Conservation (phyloP, 2,888 invertebrate species). For the Hirtodrosophila histrioides region DNA sequence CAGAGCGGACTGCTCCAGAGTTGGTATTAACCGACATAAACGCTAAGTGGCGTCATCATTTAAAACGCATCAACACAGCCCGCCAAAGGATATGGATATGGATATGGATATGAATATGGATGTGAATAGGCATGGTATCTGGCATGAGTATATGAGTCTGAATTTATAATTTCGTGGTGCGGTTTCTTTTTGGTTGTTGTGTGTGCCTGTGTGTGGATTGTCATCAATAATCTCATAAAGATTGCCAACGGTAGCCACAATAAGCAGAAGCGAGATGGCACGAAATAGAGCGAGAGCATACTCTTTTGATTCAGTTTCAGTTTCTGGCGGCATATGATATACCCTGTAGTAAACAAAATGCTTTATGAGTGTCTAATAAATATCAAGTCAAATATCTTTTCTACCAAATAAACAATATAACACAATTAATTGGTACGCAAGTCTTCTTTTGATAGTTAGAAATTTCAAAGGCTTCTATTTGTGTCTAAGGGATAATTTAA, state of each 20-base stretch:
- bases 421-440: too few relatives aligned
- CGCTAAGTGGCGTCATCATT: constrained; percentile 84
- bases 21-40: constrained; percentile 79
- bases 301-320: constrained; percentile 16
- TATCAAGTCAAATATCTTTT: too few relatives aligned
- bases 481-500: too few relatives aligned
- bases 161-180: constrained; percentile 3
- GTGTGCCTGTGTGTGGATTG: constrained; percentile 61
- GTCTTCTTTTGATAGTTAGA: too few relatives aligned
- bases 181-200: neutral
- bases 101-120: constrained; percentile 32
- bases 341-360: constrained; percentile 7
- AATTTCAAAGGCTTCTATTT: too few relatives aligned
- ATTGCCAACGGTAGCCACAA: constrained; percentile 67
- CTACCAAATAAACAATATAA: too few relatives aligned
- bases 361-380: too few relatives aligned
- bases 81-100: constrained; percentile 62
- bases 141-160: constrained; percentile 4
- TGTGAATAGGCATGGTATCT: constrained; percentile 21
- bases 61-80: constrained; percentile 81
- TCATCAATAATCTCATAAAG: constrained; percentile 81
- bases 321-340: constrained; percentile 1
- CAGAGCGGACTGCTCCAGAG: constrained; percentile 28
- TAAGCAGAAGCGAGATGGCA: neutral
- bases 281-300: neutral